phyloP scores from a whole-genome alignment of 2,797 vertebrate species.

The Poeciliopsis paucimaculata region DNA sequence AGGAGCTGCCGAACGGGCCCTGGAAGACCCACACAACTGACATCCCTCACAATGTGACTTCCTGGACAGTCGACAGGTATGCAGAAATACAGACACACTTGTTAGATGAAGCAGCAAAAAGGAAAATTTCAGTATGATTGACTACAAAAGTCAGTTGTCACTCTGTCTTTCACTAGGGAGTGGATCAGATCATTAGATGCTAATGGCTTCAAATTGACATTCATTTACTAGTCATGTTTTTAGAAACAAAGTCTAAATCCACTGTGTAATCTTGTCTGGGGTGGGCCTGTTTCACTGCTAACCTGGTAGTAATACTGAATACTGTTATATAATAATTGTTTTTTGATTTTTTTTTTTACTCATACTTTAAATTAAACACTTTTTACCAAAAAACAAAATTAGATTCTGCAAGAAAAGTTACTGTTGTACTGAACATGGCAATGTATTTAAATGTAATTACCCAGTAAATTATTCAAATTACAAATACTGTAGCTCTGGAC shows the following conservation, averaged over 20 bases:
- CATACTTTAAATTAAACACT: not conserved
- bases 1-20: constrained; percentile 83
- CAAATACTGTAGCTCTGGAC: not conserved
- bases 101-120: not conserved
- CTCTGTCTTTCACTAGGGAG: too few species aligned
- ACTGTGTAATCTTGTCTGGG: too few species aligned
- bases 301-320: not conserved
- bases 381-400: not conserved
- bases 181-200: too few species aligned
- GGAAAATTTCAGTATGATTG: not conserved
- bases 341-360: not conserved
- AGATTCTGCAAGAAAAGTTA: not conserved
- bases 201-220: not conserved
- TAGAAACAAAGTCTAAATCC: too few species aligned
- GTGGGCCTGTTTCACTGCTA: not conserved
- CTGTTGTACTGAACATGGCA: not conserved
- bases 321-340: not conserved
- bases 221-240: not conserved
- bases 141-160: not conserved
- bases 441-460: not conserved
- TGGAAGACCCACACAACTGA: constrained; percentile 89
- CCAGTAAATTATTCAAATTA: not conserved
- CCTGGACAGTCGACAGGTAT: constrained; percentile 87
- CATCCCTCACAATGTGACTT: constrained; percentile 86
- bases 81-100: not conserved